Conservation (phyloP, 2,113 vertebrate genomes). For the Gopherus flavomarginatus region DNA sequence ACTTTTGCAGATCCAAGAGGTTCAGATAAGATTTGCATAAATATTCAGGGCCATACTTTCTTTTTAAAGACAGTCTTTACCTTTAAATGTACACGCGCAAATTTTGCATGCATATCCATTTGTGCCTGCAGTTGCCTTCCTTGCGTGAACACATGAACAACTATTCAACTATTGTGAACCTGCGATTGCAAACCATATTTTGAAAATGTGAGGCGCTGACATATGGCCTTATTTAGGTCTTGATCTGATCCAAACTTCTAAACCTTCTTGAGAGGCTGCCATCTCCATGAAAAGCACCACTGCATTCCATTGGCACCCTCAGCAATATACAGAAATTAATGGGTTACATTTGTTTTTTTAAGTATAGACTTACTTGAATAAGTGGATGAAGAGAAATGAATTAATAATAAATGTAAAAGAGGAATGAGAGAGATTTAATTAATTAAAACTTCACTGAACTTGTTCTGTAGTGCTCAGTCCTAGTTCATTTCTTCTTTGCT, state of each 20-base stretch:
- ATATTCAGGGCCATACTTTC: background rate
- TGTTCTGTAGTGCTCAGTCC: background rate
- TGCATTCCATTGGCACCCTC: background rate
- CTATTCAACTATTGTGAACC: background rate
- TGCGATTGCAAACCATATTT: background rate
- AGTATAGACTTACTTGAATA: background rate
- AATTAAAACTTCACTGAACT: background rate
- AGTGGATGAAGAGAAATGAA: conserved; percentile 6
- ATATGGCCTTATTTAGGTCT: background rate
- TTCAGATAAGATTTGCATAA: background rate
- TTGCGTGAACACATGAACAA: rapidly evolving
- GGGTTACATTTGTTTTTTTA: background rate
- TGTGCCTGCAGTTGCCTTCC: background rate
- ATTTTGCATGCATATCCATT: rapidly evolving
- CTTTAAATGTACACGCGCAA: background rate
- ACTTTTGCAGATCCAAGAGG: background rate
- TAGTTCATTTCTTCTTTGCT: conserved; percentile 24
- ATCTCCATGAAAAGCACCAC: background rate
- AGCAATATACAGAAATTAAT: background rate
- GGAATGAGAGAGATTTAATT: conserved; percentile 3
- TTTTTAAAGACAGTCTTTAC: background rate
- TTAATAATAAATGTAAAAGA: background rate
- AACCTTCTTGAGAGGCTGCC: background rate
- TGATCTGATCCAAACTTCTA: background rate
- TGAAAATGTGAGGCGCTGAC: background rate